Evolutionary conservation across 2,888 invertebrate species (phyloP), one percentile per base, ranked within the genome.

Genomic region (Clunio marinus): DNA sequence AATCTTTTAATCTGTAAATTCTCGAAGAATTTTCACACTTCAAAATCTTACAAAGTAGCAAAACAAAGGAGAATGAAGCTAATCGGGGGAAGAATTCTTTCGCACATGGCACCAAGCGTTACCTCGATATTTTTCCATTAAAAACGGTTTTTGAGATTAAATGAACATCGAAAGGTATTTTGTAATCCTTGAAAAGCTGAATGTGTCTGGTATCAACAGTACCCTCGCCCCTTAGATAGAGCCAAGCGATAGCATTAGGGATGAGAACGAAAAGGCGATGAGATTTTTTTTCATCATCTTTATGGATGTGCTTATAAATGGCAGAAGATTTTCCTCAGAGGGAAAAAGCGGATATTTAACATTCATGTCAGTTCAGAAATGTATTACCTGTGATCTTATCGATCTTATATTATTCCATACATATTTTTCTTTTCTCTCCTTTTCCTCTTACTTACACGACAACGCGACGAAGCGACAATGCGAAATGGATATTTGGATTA

Each of bases 151-250:
- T 57, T 5, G 17, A 57, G 57, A 24, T 57, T 57, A 57, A 57
- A 57, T 57, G 57, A 57, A 57, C 57, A 57, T 57, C 57, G 51
- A 57, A 22, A 57, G 57, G 57, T 57, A 27, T 57, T 57, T 57
- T 51, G 51, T 51, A 27, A 57, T 45, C 45, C 15, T 45, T 15
- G 45, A 13, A 51, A 51, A 32, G 51, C 22, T 51, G 5, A 41
- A 41, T 41, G 41, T 15, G 10, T 41, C 2, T 15, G 7, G n/a
- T 41, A 41, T 41, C 41, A 51, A 51, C 51, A 51, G 51, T 51
- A 22, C 22, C 22, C 22, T n/a, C n/a, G 51, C 4, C 7, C 22
- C 24, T 22, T 27, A 7, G 27, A 25, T 13, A 15, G 25, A 17
- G 4, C 32, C 5, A 32, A 7, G 32, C 32, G 32, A 10, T 32